Evolutionary conservation across 1,140 invertebrate species (phyloP), one percentile per base, ranked within the genome.

Genomic region (Pogonomyrmex californicus): DNA sequence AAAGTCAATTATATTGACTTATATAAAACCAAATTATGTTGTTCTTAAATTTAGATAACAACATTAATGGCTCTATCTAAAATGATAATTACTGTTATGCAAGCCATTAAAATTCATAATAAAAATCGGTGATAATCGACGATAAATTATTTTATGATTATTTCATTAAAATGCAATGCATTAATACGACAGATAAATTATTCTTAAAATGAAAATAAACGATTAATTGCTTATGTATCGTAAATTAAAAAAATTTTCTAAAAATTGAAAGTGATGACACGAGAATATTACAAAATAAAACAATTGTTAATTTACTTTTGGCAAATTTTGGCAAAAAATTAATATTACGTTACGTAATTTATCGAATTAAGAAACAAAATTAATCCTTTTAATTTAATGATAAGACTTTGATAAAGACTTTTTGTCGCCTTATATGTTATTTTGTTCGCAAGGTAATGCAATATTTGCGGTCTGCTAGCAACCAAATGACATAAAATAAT

Each of bases 401-500:
- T n/a, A n/a, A n/a, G n/a, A n/a, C n/a, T n/a, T n/a, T n/a, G n/a
- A n/a, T 3, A 17, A 38, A 38, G 1, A 41, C 23, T 17, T 76
- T 44, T 3, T 44, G 23, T 62, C 6, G 23, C 23, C 14, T 76
- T 44, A 49, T 65, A n/a, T 65, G 3, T 14, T 41, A 14, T 23
- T 30, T 12, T 4, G n/a, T 10, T 17, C 3, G 2, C 3, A 51
- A 7, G 1, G 2, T 65, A 66, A 66, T 65, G 33, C 5, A 51
- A 66, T 30, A 41, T 38, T 51, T 51, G 33, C 38, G 10, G 4
- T 2, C 5, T 62, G 14, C 4, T 41, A 3, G 38, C 12, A 5
- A 68, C 10, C 60, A 33, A 65, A 63, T 36, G 49, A 38, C 17
- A n/a, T 56, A 23, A 70, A 58, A 58, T 56, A 70, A 70, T 71